Evolutionary conservation across 2,888 invertebrate genomes (phyloP), one percentile per base, ranked within the genome.

Genomic region (Euproctis similis): DNA sequence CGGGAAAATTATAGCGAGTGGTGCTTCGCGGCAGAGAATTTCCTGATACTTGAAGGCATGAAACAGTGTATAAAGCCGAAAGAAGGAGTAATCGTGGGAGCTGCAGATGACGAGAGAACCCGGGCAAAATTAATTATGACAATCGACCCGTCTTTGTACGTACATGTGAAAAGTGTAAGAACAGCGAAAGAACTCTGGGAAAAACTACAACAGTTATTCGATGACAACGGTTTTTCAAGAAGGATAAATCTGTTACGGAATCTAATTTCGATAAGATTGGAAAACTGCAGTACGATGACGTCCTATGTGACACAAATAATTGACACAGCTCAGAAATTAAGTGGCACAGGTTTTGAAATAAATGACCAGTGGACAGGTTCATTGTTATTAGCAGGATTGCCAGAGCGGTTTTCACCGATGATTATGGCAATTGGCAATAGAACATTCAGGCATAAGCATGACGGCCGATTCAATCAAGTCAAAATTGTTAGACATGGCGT

Each of bases 361-460:
- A 24, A 8, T 10, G 29, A 29, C 8, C 17, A 24, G 18, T 29
- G 29, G 19, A 19, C 24, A 9, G 24, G 30, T 1, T 21, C 26
- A 10, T 8, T 30, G 7, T 11, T 30, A 22, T 16, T 26, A 8
- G 30, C 30, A 7, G 30, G 26, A 8, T 12, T 30, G 11, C 6
- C 21, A 13, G 30, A 30, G 12, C 18, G 13, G 13, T 29, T 17
- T 10, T 9, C 6, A 7, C 29, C 29, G 2, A 29, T 24, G 26
- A 23, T 28, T 12, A 32, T 26, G 24, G 27, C 32, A n/a, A 28
- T 32, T 12, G n/a, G n/a, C n/a, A n/a, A n/a, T n/a, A n/a, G 22
- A 24, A 12, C 28, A 32, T 20, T 32, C 28, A 7, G 28, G 32
- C 4, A 4, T 14, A 6, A 6, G 4, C 6, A 14, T 14, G 4